These are phyloP conservation scores for Pipistrellus pipistrellus DNA, from an alignment of 2,797 vertebrate genomes.

Conservation along the genomic window DNA sequence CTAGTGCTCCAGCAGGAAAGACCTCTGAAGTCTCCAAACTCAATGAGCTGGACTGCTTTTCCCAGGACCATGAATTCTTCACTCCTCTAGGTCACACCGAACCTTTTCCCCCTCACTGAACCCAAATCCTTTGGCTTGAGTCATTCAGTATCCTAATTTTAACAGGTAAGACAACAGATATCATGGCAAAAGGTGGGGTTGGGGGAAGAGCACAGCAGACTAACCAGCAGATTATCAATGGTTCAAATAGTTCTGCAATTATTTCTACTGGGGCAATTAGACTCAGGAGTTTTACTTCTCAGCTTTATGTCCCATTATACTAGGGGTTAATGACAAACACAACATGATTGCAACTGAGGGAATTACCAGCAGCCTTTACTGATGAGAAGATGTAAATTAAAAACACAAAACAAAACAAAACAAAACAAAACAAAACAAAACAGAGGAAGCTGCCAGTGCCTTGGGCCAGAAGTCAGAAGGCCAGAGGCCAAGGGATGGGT, in stretches of 20 bases:
- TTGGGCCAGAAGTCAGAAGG: background rate
- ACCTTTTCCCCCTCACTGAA: background rate
- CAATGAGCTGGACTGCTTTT: background rate
- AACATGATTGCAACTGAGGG: background rate
- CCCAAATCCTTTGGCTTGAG: background rate
- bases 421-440: background rate
- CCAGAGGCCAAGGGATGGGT: background rate
- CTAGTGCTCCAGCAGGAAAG: background rate
- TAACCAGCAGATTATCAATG: background rate
- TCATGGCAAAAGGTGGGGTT: background rate
- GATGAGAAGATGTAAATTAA: slow-evolving; percentile 34
- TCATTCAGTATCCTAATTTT: background rate
- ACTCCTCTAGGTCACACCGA: background rate
- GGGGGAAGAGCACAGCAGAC: background rate
- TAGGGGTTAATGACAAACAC: slow-evolving; percentile 35
- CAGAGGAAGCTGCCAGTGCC: background rate
- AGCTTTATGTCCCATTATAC: background rate
- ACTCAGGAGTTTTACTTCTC: background rate
- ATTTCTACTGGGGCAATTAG: background rate
- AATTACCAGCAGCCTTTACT: background rate
- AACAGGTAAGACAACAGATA: background rate
- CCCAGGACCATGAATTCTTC: rapidly evolving
- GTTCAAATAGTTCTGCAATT: background rate
- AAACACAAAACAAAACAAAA: background rate
- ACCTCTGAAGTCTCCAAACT: background rate